These are phyloP conservation scores for Mimumesa dahlbomi DNA, from an alignment of 2,888 invertebrate species.

Conservation along the genomic window DNA sequence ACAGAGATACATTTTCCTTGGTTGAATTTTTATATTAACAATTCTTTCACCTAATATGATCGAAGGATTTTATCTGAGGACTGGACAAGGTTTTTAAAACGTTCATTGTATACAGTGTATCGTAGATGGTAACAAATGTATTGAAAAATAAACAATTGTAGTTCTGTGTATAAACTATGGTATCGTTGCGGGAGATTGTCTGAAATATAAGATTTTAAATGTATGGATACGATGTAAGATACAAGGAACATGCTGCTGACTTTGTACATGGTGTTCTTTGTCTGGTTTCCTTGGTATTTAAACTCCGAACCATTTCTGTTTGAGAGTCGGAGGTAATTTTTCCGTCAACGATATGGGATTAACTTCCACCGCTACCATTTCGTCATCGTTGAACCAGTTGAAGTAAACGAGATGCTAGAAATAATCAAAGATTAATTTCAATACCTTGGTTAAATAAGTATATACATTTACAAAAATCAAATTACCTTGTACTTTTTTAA, in stretches of 20 bases:
- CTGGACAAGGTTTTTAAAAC: background rate
- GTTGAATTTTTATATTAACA: slow-evolving; percentile 43
- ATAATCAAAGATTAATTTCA: slow-evolving; percentile 56
- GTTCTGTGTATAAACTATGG: slow-evolving; percentile 1
- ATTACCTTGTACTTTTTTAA: slow-evolving; percentile 82
- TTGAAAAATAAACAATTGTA: slow-evolving; percentile 32
- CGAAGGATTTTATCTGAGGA: background rate
- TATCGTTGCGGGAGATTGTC: background rate
- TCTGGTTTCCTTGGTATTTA: slow-evolving; percentile 49
- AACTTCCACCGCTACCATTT: slow-evolving; percentile 89
- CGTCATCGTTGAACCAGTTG: slow-evolving; percentile 85
- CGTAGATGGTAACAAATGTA: slow-evolving; percentile 22
- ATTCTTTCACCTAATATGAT: background rate
- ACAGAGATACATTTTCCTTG: slow-evolving; percentile 72
- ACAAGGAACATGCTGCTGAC: slow-evolving; percentile 4
- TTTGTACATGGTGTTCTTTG: slow-evolving; percentile 23
- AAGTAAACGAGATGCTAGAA: slow-evolving; percentile 89
- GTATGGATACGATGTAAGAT: background rate
- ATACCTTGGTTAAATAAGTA: too few species aligned
- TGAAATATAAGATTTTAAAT: slow-evolving; percentile 3
- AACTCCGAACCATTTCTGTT: slow-evolving; percentile 85
- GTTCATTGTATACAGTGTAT: slow-evolving; percentile 5
- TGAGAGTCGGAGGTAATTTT: slow-evolving; percentile 87
- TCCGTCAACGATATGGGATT: slow-evolving; percentile 86
- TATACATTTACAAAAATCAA: slow-evolving; percentile 31